Evolutionary conservation across 2,113 vertebrate species (phyloP).

Genomic region (Actenoides lindsayi): DNA sequence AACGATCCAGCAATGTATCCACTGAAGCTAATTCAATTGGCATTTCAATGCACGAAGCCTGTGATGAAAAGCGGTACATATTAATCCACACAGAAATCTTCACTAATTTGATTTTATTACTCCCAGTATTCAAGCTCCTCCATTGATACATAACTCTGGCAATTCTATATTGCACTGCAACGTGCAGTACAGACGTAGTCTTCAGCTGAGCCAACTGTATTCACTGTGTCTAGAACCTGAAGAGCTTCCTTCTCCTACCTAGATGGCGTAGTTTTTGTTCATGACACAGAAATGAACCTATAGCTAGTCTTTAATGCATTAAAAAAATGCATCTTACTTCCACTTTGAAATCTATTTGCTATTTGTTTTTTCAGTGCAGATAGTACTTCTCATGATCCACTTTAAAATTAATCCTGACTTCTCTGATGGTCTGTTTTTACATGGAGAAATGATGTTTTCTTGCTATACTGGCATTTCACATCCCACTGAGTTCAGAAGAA

Average conservation of each 20-base stretch:
- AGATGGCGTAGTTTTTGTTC: not conserved
- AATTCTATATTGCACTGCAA: not conserved
- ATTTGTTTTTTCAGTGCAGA: not conserved
- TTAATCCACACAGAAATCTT: not conserved
- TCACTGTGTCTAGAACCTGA: not conserved
- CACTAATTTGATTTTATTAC: not conserved
- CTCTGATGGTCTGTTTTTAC: constrained; percentile 30
- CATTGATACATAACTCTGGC: not conserved
- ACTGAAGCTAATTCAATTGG: not conserved
- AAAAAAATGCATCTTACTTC: not conserved
- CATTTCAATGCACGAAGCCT: not conserved
- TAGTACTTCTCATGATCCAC: not conserved
- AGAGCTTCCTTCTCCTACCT: not conserved
- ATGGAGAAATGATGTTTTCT: constrained; percentile 5
- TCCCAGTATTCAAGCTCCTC: not conserved
- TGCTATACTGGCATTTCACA: constrained; percentile 53
- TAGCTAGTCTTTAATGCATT: not conserved
- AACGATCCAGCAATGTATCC: not conserved
- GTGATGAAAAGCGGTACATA: not conserved
- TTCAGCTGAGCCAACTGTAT: not conserved
- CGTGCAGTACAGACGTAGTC: not conserved
- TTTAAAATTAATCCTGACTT: constrained; percentile 51
- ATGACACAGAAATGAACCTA: not conserved
- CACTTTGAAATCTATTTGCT: not conserved
- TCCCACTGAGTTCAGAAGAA: constrained; percentile 58